Evolutionary conservation across 2,888 invertebrate species (phyloP).

Genomic region (Octonoba sinensis): DNA sequence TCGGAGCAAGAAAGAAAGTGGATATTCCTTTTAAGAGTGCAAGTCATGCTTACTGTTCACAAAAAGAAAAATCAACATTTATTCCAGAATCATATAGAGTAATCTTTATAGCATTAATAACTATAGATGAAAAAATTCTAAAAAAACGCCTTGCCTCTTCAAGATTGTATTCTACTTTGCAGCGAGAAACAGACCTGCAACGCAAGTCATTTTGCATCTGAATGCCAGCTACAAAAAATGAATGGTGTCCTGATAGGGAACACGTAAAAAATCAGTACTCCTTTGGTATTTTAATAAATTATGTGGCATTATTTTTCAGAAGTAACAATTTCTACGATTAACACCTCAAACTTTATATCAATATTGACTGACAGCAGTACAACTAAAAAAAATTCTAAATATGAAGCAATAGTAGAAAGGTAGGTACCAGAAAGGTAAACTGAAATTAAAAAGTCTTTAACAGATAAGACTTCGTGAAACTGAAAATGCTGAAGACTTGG

Average conservation of each 20-base stretch:
- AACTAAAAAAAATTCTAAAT: slow-evolving; percentile 11
- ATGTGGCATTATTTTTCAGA: neutral
- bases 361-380: slow-evolving; percentile 10
- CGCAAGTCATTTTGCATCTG: neutral
- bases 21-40: too few relatives aligned
- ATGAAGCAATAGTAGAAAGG: slow-evolving; percentile 4
- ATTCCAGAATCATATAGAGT: too few relatives aligned
- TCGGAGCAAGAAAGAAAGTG: too few relatives aligned
- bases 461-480: neutral
- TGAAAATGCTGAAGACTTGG: neutral
- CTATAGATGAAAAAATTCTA: too few relatives aligned
- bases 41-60: too few relatives aligned
- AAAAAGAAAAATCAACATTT: too few relatives aligned
- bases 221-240: slow-evolving; percentile 4
- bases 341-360: neutral
- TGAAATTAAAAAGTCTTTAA: neutral
- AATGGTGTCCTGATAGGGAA: slow-evolving; percentile 4
- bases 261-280: slow-evolving; percentile 3
- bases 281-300: neutral
- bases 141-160: too few relatives aligned
- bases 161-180: too few relatives aligned
- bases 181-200: too few relatives aligned
- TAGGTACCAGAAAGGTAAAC: neutral
- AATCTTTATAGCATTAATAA: too few relatives aligned
- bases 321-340: neutral